Conservation (phyloP, 2,113 vertebrate genomes). For the Chrysochloris asiatica region DNA sequence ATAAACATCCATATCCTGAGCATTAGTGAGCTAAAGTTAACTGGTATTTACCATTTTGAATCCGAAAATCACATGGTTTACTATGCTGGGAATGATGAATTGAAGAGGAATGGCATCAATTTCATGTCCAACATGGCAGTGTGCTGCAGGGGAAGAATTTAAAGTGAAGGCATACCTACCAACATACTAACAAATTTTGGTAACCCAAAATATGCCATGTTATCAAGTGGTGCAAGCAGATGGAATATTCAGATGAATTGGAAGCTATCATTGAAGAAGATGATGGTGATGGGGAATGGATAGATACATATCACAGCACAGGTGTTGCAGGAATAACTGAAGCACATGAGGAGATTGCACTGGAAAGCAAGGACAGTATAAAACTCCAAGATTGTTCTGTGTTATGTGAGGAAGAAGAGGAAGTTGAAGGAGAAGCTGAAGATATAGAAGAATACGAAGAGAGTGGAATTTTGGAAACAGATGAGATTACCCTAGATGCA, state of each 20-base stretch:
- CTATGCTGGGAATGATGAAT: too few relatives aligned
- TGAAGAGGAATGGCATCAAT: too few relatives aligned
- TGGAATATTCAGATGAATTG: slow-evolving; percentile 98
- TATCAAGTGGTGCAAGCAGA: slow-evolving; percentile 99
- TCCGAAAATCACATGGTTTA: too few relatives aligned
- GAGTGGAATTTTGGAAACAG: slow-evolving; percentile 96
- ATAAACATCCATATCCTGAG: too few relatives aligned
- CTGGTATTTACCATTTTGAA: too few relatives aligned
- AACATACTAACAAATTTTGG: slow-evolving; percentile 95
- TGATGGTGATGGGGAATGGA: slow-evolving; percentile 99
- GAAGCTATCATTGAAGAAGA: slow-evolving; percentile 99
- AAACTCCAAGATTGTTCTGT: too few relatives aligned
- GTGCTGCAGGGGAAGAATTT: slow-evolving; percentile 93
- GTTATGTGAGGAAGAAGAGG: too few relatives aligned
- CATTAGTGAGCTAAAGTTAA: too few relatives aligned
- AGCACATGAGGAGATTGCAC: slow-evolving; percentile 92
- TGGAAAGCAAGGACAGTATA: slow-evolving; percentile 99
- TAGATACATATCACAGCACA: slow-evolving; percentile 97
- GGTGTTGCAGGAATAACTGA: slow-evolving; percentile 91
- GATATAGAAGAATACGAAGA: slow-evolving; percentile 97
- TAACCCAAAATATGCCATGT: slow-evolving; percentile 98
- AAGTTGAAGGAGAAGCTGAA: too few relatives aligned
- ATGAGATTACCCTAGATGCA: slow-evolving; percentile 97
- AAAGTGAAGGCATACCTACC: slow-evolving; percentile 98
- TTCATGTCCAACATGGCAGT: too few relatives aligned